Percentiles rank a stretch among this genome's conserved stretches.
These are phyloP conservation scores for Daboia siamensis DNA, from an alignment of 2,113 vertebrate species.

Conservation along the genomic window DNA sequence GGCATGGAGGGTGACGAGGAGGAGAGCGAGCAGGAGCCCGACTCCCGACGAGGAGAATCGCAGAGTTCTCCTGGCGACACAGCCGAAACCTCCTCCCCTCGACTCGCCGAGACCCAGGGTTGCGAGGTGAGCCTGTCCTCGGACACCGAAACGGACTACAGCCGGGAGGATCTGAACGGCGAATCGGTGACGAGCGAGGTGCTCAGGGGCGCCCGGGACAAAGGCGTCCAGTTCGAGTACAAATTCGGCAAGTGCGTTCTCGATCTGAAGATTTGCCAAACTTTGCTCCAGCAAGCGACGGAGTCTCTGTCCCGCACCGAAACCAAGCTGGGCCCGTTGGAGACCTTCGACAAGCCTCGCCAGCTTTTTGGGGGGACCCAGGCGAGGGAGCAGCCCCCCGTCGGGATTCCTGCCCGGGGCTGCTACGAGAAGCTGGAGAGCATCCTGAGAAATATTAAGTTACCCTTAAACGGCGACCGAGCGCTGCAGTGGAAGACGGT, in stretches of 20 bases:
- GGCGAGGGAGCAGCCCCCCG: neutral
- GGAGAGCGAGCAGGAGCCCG: neutral
- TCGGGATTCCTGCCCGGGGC: fast-evolving
- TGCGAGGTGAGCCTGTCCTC: slow-evolving; percentile 34
- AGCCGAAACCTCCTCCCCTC: neutral
- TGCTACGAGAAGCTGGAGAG: neutral
- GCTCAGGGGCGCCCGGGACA: slow-evolving; percentile 11
- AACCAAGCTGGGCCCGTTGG: slow-evolving; percentile 29
- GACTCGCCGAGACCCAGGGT: neutral
- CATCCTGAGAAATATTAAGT: neutral
- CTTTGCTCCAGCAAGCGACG: slow-evolving; percentile 48
- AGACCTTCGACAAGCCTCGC: slow-evolving; percentile 13
- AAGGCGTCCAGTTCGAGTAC: slow-evolving; percentile 32
- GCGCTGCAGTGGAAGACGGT: slow-evolving; percentile 13
- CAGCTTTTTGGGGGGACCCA: neutral
- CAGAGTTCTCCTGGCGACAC: slow-evolving; percentile 1
- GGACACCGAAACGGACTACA: neutral
- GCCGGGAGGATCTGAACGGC: slow-evolving; percentile 48
- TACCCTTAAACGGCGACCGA: neutral
- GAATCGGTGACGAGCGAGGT: neutral
- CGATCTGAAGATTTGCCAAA: slow-evolving; percentile 59
- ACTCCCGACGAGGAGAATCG: slow-evolving; percentile 1
- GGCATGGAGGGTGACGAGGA: slow-evolving; percentile 30
- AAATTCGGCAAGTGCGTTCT: slow-evolving; percentile 60
- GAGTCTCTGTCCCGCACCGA: slow-evolving; percentile 35